Evolutionary conservation across 1,140 invertebrate genomes (phyloP).

Genomic region (Trinorchestia longiramus): DNA sequence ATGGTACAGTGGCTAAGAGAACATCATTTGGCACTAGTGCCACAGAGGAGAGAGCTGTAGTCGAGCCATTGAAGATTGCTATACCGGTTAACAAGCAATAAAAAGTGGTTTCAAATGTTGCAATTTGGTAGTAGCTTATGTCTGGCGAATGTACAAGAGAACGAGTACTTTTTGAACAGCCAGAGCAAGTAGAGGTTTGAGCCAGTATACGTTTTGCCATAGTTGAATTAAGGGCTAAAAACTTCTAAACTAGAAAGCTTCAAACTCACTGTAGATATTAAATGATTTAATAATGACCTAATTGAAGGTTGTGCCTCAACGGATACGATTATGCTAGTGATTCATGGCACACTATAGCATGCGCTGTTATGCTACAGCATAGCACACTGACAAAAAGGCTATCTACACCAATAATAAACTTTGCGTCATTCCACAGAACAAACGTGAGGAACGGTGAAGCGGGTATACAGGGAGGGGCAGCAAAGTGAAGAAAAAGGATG

Average conservation of each 20-base stretch:
- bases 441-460: neutral
- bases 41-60: neutral
- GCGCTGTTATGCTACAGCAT: neutral
- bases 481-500: neutral
- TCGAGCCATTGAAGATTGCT: neutral
- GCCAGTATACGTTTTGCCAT: too few species aligned
- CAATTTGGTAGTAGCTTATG: neutral
- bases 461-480: neutral
- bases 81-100: neutral
- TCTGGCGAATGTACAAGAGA: neutral
- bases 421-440: neutral
- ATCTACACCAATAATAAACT: neutral
- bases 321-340: neutral
- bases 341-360: neutral
- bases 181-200: too few species aligned
- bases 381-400: neutral
- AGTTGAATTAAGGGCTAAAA: too few species aligned
- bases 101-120: neutral
- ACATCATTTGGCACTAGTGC: neutral
- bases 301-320: too few species aligned
- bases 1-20: neutral
- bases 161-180: too few species aligned
- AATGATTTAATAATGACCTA: too few species aligned
- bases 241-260: too few species aligned
- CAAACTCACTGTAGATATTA: too few species aligned